phyloP scores from a whole-genome alignment of 2,797 vertebrate species.

The Mormyrops attenuatus region DNA sequence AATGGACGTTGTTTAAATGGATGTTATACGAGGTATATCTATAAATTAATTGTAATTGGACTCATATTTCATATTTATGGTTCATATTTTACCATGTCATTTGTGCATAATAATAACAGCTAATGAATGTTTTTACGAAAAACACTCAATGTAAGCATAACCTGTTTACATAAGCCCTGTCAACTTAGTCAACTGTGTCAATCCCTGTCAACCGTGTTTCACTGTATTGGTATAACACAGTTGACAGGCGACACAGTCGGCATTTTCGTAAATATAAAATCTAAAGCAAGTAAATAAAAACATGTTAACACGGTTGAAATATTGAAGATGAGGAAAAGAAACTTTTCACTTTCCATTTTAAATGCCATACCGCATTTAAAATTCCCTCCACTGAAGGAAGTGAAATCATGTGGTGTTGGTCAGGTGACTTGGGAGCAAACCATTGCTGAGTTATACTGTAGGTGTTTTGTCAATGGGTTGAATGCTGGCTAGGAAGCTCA shows the following conservation, averaged over 20 bases:
- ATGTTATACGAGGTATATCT: background rate
- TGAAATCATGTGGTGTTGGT: background rate
- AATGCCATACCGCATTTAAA: background rate
- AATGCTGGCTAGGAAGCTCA: no score
- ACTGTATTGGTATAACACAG: background rate
- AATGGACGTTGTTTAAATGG: no score
- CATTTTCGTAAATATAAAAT: background rate
- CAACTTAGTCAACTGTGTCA: no score
- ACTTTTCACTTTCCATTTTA: background rate
- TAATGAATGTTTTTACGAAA: background rate
- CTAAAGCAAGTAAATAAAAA: background rate
- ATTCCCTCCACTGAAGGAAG: background rate
- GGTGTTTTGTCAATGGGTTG: background rate
- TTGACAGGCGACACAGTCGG: background rate
- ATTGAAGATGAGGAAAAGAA: background rate
- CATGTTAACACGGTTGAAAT: background rate
- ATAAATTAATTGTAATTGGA: background rate
- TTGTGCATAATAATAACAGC: background rate
- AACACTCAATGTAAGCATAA: background rate
- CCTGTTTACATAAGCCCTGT: no score
- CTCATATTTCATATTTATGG: no score
- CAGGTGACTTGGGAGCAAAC: background rate
- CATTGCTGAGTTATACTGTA: background rate
- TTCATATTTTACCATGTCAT: background rate
- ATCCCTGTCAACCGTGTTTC: background rate